Percentiles rank a stretch among this genome's conserved stretches.
These are phyloP conservation scores for Girardinus metallicus DNA, from an alignment of 2,797 vertebrate genomes.

Conservation along the genomic window DNA sequence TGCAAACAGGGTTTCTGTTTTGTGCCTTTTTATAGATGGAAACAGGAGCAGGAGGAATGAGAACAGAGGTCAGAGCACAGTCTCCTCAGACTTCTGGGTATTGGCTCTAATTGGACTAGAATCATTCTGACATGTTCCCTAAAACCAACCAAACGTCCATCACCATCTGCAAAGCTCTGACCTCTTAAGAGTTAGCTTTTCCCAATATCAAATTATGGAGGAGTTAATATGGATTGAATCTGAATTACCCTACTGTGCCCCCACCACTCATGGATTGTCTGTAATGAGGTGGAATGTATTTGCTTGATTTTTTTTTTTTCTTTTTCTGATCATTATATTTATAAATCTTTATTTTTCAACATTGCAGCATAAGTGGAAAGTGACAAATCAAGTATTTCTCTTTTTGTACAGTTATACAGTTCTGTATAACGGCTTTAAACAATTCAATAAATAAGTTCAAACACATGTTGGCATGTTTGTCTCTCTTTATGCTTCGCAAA, in stretches of 20 bases:
- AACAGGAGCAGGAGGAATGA: neutral
- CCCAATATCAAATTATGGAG: constrained; percentile 44
- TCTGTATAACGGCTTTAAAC: constrained; percentile 64
- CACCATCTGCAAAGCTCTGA: constrained; percentile 8
- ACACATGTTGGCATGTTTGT: constrained; percentile 47
- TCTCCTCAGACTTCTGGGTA: neutral
- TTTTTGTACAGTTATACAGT: constrained; percentile 43
- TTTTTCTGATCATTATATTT: constrained; percentile 43
- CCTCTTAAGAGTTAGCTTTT: constrained; percentile 1
- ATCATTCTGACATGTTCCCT: neutral
- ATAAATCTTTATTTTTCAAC: constrained; percentile 22
- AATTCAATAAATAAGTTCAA: constrained; percentile 76
- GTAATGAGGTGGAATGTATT: constrained; percentile 63
- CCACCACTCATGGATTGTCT: constrained; percentile 16
- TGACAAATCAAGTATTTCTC: constrained; percentile 48
- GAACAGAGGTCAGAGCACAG: neutral
- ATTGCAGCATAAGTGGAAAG: constrained; percentile 34
- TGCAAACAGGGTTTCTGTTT: constrained; percentile 5
- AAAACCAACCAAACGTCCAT: constrained; percentile 39
- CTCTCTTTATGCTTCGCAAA: constrained; percentile 15
- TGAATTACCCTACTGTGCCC: constrained; percentile 24
- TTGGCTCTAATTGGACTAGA: neutral
- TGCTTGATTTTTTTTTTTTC: constrained; percentile 12
- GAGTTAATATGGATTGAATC: constrained; percentile 24
- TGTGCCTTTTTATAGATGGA: constrained; percentile 5